Conservation (phyloP, 2,888 invertebrate genomes). For the Amblyjoppa proteus region DNA sequence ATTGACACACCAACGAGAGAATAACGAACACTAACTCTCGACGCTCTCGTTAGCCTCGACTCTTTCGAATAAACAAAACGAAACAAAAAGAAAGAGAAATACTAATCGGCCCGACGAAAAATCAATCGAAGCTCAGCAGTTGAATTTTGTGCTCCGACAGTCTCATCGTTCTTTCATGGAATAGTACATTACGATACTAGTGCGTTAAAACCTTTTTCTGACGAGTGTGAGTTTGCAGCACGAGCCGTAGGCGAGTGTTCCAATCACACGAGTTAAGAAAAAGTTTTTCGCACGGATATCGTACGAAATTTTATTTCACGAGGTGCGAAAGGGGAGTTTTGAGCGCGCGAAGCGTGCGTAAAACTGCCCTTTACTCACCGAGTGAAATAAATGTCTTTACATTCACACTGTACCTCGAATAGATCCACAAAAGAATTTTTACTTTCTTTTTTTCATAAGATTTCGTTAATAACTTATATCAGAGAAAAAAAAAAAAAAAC, state of each 20-base stretch:
- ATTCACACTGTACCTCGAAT: not conserved
- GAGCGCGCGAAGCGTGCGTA: no score
- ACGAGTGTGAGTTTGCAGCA: no score
- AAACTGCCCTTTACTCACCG: no score
- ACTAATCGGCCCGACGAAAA: not conserved
- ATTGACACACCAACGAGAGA: not conserved
- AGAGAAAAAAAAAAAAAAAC: conserved; percentile 18
- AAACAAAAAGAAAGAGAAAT: not conserved
- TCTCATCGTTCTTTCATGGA: not conserved
- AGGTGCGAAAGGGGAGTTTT: no score
- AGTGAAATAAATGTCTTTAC: not conserved
- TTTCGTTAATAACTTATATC: not conserved
- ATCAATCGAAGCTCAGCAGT: not conserved
- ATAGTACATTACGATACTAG: no score
- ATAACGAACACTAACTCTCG: not conserved
- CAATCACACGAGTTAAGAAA: no score
- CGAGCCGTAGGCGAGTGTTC: no score
- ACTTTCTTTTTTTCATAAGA: not conserved
- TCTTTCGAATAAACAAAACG: not conserved
- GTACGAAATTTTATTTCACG: no score
- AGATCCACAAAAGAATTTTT: not conserved
- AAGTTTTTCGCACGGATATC: no score
- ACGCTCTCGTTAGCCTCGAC: not conserved
- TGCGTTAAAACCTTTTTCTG: no score
- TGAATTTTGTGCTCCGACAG: not conserved